Evolutionary conservation across 2,113 vertebrate species (phyloP).

Genomic region (Equus quagga): DNA sequence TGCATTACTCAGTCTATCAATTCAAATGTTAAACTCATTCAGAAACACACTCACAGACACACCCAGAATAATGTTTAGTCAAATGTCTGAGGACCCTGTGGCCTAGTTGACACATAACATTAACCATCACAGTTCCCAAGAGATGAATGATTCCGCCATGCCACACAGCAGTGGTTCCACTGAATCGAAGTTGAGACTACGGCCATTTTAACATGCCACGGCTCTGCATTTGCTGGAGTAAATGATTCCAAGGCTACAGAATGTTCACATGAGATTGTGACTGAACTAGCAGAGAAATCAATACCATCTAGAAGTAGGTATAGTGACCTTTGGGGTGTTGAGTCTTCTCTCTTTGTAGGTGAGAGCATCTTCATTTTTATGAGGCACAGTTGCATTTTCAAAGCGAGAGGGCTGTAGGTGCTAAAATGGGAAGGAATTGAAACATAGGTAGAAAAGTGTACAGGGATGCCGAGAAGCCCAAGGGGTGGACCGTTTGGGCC

Average conservation of each 20-base stretch:
- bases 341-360: no score
- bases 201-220: fast-evolving
- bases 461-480: neutral
- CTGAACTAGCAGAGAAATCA: neutral
- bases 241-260: neutral
- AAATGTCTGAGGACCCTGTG: neutral
- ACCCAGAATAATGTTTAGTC: neutral
- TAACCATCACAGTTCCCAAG: neutral
- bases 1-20: neutral
- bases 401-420: neutral
- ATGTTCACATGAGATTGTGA: no score
- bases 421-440: neutral
- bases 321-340: neutral
- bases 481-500: no score
- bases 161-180: fast-evolving
- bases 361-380: neutral
- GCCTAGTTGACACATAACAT: neutral
- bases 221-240: neutral
- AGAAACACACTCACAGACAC: neutral
- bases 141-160: neutral
- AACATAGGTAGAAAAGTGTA: neutral
- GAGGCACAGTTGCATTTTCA: no score
- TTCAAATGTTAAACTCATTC: neutral
- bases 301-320: fast-evolving
- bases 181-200: neutral